phyloP scores from a whole-genome alignment of 1,140 invertebrate genomes.

The Dendrolimus kikuchii region DNA sequence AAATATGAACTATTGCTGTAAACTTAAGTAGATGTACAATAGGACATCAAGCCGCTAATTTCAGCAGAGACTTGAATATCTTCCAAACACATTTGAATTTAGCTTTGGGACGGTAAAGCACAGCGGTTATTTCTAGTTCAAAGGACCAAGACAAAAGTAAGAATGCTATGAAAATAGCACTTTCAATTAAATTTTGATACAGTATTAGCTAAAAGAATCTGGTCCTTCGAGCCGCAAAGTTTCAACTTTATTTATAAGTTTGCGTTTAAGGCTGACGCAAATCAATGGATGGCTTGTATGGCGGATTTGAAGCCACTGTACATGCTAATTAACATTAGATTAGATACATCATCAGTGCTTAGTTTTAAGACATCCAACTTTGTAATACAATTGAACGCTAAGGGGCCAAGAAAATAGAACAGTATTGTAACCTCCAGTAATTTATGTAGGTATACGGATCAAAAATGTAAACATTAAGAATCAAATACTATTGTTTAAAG shows the following conservation, averaged over 20 bases:
- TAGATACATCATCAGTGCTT: constrained; percentile 39
- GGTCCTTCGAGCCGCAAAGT: constrained; percentile 29
- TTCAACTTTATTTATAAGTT: neutral
- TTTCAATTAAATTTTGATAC: too few relatives aligned
- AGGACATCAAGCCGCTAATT: too few relatives aligned
- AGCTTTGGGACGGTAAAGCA: constrained; percentile 6
- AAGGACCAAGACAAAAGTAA: constrained; percentile 22
- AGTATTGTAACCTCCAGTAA: too few relatives aligned
- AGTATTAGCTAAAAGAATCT: neutral
- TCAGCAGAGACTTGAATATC: too few relatives aligned
- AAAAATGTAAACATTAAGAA: too few relatives aligned
- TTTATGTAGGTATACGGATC: too few relatives aligned
- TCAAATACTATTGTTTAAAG: too few relatives aligned
- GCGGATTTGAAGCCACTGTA: constrained; percentile 33
- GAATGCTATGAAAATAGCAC: too few relatives aligned
- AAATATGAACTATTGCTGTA: too few relatives aligned
- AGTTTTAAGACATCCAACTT: neutral
- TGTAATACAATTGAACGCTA: too few relatives aligned
- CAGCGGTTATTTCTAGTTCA: constrained; percentile 22
- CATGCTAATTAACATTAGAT: constrained; percentile 25
- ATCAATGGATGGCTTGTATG: constrained; percentile 54
- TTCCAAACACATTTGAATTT: constrained; percentile 9
- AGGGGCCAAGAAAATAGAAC: too few relatives aligned
- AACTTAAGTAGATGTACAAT: too few relatives aligned
- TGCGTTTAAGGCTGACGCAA: constrained; percentile 36